Conservation (phyloP, 2,797 vertebrate species). For the Chaenodraco wilsoni region DNA sequence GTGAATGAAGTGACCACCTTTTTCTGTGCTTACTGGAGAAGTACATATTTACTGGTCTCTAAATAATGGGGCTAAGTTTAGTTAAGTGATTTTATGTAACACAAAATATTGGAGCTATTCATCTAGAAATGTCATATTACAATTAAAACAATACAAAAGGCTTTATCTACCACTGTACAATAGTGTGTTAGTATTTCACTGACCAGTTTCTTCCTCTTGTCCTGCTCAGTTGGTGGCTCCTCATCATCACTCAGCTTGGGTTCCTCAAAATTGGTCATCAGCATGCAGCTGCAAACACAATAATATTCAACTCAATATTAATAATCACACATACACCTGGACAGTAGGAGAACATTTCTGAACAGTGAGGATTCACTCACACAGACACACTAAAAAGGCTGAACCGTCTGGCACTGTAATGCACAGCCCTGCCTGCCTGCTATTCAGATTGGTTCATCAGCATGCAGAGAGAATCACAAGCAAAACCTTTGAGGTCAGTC, state of each 20-base stretch:
- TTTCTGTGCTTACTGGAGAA: not conserved
- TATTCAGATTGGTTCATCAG: slow-evolving; percentile 64
- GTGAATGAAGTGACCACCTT: slow-evolving; percentile 12
- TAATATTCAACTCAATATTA: slow-evolving; percentile 68
- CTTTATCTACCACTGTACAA: not conserved
- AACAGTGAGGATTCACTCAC: slow-evolving; percentile 28
- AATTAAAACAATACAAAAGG: slow-evolving; percentile 3
- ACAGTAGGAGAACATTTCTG: slow-evolving; percentile 57
- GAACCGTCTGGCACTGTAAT: slow-evolving; percentile 40
- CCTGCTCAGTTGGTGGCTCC: slow-evolving; percentile 96
- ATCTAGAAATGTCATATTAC: slow-evolving; percentile 1
- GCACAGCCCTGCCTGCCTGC: slow-evolving; percentile 16
- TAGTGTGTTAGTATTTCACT: slow-evolving; percentile 52
- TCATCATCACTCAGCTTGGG: slow-evolving; percentile 91
- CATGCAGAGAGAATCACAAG: slow-evolving; percentile 58
- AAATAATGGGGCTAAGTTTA: slow-evolving; percentile 14
- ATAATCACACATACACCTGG: slow-evolving; percentile 61
- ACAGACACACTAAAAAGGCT: slow-evolving; percentile 37
- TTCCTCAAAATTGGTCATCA: slow-evolving; percentile 94
- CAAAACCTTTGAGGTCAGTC: slow-evolving; percentile 48
- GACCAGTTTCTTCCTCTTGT: slow-evolving; percentile 96
- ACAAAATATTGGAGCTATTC: slow-evolving; percentile 5
- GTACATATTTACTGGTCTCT: not conserved
- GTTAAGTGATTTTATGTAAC: slow-evolving; percentile 4
- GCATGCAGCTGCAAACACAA: slow-evolving; percentile 90